Base-by-base conservation (phyloP, 2,113 vertebrate genomes). In the Callithrix jacchus region DNA sequence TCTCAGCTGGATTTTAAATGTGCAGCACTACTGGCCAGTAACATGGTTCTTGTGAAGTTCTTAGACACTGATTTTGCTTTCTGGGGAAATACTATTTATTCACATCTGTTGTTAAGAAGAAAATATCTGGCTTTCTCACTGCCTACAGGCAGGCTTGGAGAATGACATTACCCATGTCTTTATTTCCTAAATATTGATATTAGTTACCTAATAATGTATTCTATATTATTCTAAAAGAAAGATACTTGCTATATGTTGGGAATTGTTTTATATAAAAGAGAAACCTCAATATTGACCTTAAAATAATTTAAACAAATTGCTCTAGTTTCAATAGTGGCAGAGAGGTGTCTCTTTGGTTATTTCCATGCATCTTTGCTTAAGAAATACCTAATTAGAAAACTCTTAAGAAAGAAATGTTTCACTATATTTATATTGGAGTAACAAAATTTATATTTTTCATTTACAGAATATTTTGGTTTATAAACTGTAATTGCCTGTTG, bases 1-100 rank as follows among this genome's bases (percentile, higher is more conserved):
- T 61, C 97, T 89, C 84, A 92, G 11, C 93, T 96, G 88, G 25
- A 47, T 87, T 32, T 97, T 64, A 40, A 61, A 42, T 37, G 11
- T 73, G n/a, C 40, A 37, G 14, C 3, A 0, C n/a, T 81, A 7
- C 25, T 77, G 27, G 12, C 30, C 5, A 7, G 37, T 4, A 25
- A 37, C 16, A 21, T 8, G 0, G 23, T 10, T 11, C 32, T 64
- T 45, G 37, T 23, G 25, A 82, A 37, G 42, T 87, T 87, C 42
- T 32, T 2, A 70, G 74, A 87, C 61, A 58, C 0, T 91, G 76
- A 88, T 40, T 73, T 94, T 89, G 8, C 3, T 83, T 91, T 37
- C 86, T 27, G 5, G 73, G 56, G 32, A 81, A 56, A 86, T 30
- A 4, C 14, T 88, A 16, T 77, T 87, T 45, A 94, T 66, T 89